Evolutionary conservation across 2,888 invertebrate species (phyloP), one percentile per base, ranked within the genome.

Genomic region (Lepidocyrtinus sp.): DNA sequence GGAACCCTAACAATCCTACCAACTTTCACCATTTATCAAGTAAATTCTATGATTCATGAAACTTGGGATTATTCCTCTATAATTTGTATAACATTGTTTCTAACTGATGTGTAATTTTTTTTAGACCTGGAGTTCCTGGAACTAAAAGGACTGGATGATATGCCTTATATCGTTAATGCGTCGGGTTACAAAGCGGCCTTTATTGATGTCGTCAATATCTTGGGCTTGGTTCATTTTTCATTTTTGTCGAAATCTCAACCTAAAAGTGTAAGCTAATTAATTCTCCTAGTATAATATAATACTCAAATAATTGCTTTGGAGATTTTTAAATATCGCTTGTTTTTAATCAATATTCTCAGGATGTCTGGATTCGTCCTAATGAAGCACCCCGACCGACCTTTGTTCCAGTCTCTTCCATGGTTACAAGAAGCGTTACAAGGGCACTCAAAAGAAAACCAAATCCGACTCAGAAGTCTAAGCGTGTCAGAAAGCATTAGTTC

Each of bases 331-430:
- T 24, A 36, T 22, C 0, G n/a, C 2, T 69, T 71, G 21, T 50
- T 67, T 27, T 2, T 1, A 50, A 22, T 59, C 5, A 21, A 17
- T 22, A 27, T 61, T 36, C 59, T 55, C 45, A 75, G 75, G 68
- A 25, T 26, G 63, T 69, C n/a, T 75, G 75, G 75, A 75, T 69
- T 22, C 69, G 69, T 9, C 55, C 69, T n/a, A 15, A 2, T 2
- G 27, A 5, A 19, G 9, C 61, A 12, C 0, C 2, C 36, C 25
- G 45, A 26, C 5, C 62, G 45, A 7, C 22, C 59, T 2, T 7
- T 0, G 21, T 1, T 19, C 3, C 2, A 17, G 9, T 22, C 15
- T 68, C 59, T 15, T 17, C 12, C 9, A 24, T 69, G 15, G 69
- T 75, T 2, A 75, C 75, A 12, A 22, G 75, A 26, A 75, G 75